phyloP scores from a whole-genome alignment of 2,888 invertebrate species.

The Ctenicera cuprea region DNA sequence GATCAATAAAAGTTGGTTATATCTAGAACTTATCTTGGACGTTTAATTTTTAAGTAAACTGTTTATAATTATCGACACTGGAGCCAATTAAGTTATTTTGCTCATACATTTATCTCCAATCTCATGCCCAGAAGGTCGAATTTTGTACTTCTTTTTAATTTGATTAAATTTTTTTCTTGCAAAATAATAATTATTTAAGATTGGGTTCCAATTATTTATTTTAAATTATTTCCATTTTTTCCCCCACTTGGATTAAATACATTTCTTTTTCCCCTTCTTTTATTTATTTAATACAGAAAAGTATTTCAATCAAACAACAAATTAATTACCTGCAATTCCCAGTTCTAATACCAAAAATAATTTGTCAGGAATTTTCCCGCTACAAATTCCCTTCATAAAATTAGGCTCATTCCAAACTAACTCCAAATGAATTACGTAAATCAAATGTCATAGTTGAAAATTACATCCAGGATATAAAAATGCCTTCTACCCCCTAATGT shows the following conservation, averaged over 20 bases:
- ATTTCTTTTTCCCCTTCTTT: too few relatives aligned
- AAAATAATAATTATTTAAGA: too few relatives aligned
- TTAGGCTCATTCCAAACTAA: slow-evolving; percentile 29
- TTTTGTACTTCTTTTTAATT: background rate
- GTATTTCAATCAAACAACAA: too few relatives aligned
- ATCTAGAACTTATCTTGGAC: slow-evolving; percentile 7
- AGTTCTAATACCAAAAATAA: too few relatives aligned
- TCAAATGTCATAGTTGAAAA: slow-evolving; percentile 60
- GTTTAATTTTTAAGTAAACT: slow-evolving; percentile 1
- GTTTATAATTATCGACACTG: background rate
- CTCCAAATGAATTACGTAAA: slow-evolving; percentile 58
- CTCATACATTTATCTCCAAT: background rate
- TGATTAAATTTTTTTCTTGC: background rate
- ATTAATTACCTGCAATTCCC: too few relatives aligned
- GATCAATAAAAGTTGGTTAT: slow-evolving; percentile 11
- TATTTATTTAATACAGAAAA: too few relatives aligned
- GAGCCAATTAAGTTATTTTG: slow-evolving; percentile 1
- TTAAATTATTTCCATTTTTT: too few relatives aligned
- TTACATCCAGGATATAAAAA: slow-evolving; percentile 62
- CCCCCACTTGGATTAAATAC: too few relatives aligned
- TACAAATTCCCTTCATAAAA: slow-evolving; percentile 8
- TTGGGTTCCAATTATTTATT: too few relatives aligned
- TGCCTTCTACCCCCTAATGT: slow-evolving; percentile 61
- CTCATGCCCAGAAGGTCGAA: background rate
- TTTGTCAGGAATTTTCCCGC: background rate